Percentiles rank a stretch among this genome's conserved stretches.
These are phyloP conservation scores for Acromyrmex charruanus DNA, from an alignment of 1,140 invertebrate species.

Conservation along the genomic window DNA sequence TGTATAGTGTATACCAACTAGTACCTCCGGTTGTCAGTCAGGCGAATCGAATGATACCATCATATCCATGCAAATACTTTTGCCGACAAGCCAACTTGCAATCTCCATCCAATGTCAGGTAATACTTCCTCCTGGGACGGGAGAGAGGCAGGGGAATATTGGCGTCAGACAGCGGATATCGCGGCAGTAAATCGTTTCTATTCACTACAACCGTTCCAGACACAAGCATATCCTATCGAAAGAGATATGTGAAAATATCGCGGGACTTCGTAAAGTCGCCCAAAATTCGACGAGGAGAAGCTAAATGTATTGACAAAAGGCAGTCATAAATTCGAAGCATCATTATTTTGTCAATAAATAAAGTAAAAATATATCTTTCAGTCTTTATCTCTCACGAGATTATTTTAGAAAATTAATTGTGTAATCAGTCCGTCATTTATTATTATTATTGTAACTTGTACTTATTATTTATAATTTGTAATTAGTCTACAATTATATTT, in stretches of 20 bases:
- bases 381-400: background rate
- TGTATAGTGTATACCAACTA: conserved; percentile 21
- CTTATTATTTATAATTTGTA: background rate
- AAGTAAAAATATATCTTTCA: background rate
- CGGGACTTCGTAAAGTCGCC: background rate
- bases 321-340: background rate
- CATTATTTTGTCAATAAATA: background rate
- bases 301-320: background rate
- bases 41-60: conserved; percentile 42
- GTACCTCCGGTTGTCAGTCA: conserved; percentile 39
- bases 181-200: conserved; percentile 56
- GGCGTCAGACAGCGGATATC: conserved; percentile 33
- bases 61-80: conserved; percentile 53
- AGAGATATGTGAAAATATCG: conserved; percentile 16
- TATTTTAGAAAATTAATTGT: background rate
- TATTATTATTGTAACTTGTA: background rate
- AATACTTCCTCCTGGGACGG: conserved; percentile 20
- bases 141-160: conserved; percentile 14
- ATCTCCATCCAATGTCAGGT: conserved; percentile 48
- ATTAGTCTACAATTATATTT: background rate
- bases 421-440: background rate
- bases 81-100: conserved; percentile 47
- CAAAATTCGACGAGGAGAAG: conserved; percentile 27
- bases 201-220: conserved; percentile 39
- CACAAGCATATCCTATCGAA: conserved; percentile 37